Evolutionary conservation across 2,113 vertebrate species (phyloP).

Genomic region (Marcusenius ussheri): DNA sequence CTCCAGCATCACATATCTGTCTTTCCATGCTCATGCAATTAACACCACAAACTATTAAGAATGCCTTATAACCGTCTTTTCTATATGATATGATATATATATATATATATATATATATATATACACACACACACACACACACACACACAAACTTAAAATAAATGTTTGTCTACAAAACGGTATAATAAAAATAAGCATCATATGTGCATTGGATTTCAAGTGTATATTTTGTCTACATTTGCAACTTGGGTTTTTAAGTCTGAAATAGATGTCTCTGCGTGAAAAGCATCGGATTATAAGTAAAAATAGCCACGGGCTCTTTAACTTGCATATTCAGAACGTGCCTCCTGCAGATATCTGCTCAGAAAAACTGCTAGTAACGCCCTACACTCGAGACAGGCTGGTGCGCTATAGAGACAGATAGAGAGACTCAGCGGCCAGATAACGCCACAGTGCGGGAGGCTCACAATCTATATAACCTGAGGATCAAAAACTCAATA

Average conservation of each 20-base stretch:
- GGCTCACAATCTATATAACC: constrained; percentile 35
- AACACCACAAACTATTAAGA: background rate
- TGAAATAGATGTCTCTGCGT: background rate
- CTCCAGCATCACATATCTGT: background rate
- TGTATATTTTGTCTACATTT: background rate
- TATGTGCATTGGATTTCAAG: background rate
- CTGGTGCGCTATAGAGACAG: constrained; percentile 36
- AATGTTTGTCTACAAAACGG: background rate
- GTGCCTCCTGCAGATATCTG: constrained; percentile 25
- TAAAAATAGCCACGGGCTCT: constrained; percentile 21
- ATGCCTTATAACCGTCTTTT: background rate
- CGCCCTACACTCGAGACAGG: constrained; percentile 52
- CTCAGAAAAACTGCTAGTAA: constrained; percentile 45
- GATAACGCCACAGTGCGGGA: constrained; percentile 39
- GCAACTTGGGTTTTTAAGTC: background rate
- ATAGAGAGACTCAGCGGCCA: constrained; percentile 39
- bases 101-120: background rate
- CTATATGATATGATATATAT: background rate
- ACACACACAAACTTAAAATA: background rate
- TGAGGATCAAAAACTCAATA: constrained; percentile 9
- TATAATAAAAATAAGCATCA: background rate
- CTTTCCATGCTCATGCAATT: background rate
- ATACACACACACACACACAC: background rate
- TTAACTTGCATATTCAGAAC: constrained; percentile 17
- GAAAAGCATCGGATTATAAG: background rate